Evolutionary conservation across 2,888 invertebrate genomes (phyloP).

Genomic region (Crematogaster levior): DNA sequence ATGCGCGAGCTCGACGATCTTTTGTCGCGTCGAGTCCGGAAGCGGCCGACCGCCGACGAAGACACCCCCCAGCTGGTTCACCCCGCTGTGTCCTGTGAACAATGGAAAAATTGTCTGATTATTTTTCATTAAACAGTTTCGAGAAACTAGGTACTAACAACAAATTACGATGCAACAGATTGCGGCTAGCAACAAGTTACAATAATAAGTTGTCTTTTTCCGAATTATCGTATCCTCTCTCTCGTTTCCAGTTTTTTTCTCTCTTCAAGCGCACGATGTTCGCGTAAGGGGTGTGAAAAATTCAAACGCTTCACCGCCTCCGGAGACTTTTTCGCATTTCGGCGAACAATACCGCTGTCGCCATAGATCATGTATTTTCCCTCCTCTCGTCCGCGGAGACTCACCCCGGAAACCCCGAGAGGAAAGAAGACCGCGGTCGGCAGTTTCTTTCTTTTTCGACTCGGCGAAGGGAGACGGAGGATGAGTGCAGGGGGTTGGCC

Average conservation of each 20-base stretch:
- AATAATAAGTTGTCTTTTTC: conserved; percentile 15
- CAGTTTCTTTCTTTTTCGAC: conserved; percentile 27
- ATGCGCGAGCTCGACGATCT: conserved; percentile 99
- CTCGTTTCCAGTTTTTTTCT: not conserved
- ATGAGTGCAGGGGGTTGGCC: conserved; percentile 58
- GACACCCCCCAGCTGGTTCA: conserved; percentile 99
- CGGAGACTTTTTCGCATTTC: conserved; percentile 58
- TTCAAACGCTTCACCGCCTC: conserved; percentile 47
- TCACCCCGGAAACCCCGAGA: conserved; percentile 29
- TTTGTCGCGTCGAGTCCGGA: conserved; percentile 98
- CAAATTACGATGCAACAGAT: not conserved
- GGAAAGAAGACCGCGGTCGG: conserved; percentile 44
- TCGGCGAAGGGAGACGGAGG: conserved; percentile 45
- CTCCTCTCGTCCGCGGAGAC: conserved; percentile 36
- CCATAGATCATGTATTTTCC: conserved; percentile 71
- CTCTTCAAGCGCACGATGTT: not conserved
- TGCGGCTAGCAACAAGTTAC: not conserved
- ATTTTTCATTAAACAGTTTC: not conserved
- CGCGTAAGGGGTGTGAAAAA: conserved; percentile 43
- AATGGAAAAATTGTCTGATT: not conserved
- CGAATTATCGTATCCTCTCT: not conserved
- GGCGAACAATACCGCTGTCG: conserved; percentile 64
- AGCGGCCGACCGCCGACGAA: conserved; percentile 99
- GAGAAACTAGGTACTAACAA: not conserved
- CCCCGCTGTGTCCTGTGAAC: conserved; percentile 96